These are phyloP conservation scores for Notolepis coatsorum DNA, from an alignment of 2,797 vertebrate species.

Conservation along the genomic window DNA sequence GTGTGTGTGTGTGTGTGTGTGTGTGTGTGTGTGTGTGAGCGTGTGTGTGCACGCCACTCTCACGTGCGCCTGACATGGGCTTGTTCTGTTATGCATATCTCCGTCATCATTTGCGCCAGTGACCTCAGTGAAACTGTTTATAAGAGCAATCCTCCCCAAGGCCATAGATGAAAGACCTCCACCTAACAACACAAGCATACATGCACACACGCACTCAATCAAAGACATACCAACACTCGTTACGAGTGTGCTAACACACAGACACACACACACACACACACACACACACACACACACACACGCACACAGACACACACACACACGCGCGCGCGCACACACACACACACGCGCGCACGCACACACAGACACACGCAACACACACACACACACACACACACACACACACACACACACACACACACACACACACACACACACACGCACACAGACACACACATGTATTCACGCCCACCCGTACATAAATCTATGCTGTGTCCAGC, in stretches of 20 bases:
- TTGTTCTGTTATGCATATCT: constrained; percentile 20
- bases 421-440: constrained; percentile 16
- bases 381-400: constrained; percentile 1
- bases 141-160: constrained; percentile 14
- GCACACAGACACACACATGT: constrained; percentile 18
- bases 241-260: no score
- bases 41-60: no score
- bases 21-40: constrained; percentile 1
- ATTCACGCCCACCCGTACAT: constrained; percentile 10
- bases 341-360: not conserved
- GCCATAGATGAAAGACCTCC: constrained; percentile 25
- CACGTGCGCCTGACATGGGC: constrained; percentile 26
- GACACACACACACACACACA: not conserved
- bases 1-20: constrained; percentile 18
- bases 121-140: constrained; percentile 50
- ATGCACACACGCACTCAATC: not conserved
- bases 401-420: not conserved
- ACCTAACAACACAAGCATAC: not conserved
- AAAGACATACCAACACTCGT: not conserved
- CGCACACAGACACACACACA: not conserved
- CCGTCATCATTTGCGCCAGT: constrained; percentile 39
- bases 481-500: constrained; percentile 51
- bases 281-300: not conserved
- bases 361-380: not conserved
- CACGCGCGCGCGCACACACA: no score